Percentiles rank a stretch among this genome's conserved stretches.
phyloP scores from a whole-genome alignment of 2,797 vertebrate genomes.

The Sebastes jordani region DNA sequence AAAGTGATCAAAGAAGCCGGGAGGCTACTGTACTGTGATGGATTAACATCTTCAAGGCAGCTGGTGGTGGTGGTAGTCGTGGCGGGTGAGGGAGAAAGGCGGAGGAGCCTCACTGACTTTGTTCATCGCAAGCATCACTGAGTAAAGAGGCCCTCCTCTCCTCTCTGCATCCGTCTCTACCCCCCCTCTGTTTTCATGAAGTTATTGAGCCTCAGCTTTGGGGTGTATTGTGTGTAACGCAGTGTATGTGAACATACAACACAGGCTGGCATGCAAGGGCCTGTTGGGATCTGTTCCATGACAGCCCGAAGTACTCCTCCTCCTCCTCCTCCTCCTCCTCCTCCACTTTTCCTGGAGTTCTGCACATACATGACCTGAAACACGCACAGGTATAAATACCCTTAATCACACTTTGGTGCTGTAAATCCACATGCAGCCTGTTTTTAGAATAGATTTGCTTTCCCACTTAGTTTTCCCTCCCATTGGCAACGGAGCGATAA shows the following conservation, averaged over 20 bases:
- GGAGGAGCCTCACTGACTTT: conserved; percentile 47
- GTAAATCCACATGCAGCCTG: conserved; percentile 35
- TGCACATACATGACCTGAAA: background rate
- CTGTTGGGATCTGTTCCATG: conserved; percentile 71
- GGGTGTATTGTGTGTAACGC: conserved; percentile 59
- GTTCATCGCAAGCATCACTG: conserved; percentile 61
- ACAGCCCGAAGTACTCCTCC: conserved; percentile 40
- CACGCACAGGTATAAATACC: background rate
- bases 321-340: conserved; percentile 15
- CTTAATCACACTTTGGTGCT: background rate
- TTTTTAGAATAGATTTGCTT: conserved; percentile 25
- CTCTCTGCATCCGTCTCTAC: conserved; percentile 19
- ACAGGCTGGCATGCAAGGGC: conserved; percentile 66
- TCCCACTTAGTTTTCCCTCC: conserved; percentile 23
- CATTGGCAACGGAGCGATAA: conserved; percentile 9
- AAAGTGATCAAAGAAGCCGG: conserved; percentile 66
- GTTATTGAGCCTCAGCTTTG: conserved; percentile 30
- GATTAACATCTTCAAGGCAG: conserved; percentile 74
- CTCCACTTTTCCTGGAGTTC: conserved; percentile 8
- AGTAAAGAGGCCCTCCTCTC: conserved; percentile 36
- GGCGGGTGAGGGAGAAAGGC: background rate
- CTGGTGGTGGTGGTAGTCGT: background rate
- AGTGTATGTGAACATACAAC: conserved; percentile 44
- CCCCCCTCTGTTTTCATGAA: conserved; percentile 11
- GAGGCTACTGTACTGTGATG: conserved; percentile 70